Base-by-base conservation (phyloP, 2,113 vertebrate species). In the Ariopsis seemanni region DNA sequence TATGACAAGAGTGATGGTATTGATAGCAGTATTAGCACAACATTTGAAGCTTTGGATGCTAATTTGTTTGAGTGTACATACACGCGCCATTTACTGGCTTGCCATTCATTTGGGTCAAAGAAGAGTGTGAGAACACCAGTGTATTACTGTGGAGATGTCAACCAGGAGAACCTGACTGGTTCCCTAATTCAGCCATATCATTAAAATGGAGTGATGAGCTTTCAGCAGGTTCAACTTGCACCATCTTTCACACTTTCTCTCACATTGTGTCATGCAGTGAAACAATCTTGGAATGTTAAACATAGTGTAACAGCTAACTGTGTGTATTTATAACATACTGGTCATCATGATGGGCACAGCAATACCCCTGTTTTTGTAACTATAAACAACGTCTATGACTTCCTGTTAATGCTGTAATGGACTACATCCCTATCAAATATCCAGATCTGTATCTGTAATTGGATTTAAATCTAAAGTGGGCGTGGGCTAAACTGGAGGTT, bases 141-240 rank as follows among this genome's bases (percentile, higher is more conserved):
- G 90, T 89, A 92, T 93, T 92, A 86, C 93, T 91, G 94, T 95
- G 92, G 94, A 91, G 90, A 95, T 91, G 87, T 87, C 91, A 93
- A 92, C 89, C 90, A 91, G 34, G 89, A 90, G 90, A 92, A 92
- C 87, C 86, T 89, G 81, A 91, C 91, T 89, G 91, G 86, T 81
- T 89, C 92, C 91, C 87, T 86, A 90, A 91, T 92, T 91, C 87
- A 88, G 89, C 88, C 84, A 9, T 85, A 88, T 88, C 87, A 87
- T 91, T 93, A 78, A 89, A 86, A 90, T 82, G 25, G 88, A 91
- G 87, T 57, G 62, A 91, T 27, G 82, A 82, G 88, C 60, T 86
- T 86, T 80, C 50, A 67, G 52, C 60, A 55, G 18, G 25, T 67
- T 79, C 58, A 20, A n/a, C 69, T 58, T 48, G 53, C 55, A 60